Evolutionary conservation across 2,797 vertebrate species (phyloP).

Genomic region (Aldrovandia affinis): DNA sequence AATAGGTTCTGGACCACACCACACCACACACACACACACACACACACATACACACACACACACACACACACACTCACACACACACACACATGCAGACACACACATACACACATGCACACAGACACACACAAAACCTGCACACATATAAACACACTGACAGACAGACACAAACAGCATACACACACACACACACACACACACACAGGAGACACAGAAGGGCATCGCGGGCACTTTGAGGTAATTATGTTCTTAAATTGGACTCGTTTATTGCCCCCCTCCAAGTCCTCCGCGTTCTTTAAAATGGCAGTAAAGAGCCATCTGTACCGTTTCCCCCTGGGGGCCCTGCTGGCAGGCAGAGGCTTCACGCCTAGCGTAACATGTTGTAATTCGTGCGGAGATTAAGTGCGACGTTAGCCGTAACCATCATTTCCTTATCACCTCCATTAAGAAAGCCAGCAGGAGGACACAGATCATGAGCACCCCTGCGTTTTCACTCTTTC

Average conservation of each 20-base stretch:
- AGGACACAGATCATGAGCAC: background rate
- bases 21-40: background rate
- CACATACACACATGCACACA: too few species aligned
- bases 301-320: conserved; percentile 3
- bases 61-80: background rate
- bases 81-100: background rate
- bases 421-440: background rate
- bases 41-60: background rate
- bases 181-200: background rate
- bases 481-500: background rate
- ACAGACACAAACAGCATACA: background rate
- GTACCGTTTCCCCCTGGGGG: background rate
- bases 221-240: background rate
- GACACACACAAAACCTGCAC: background rate
- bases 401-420: background rate
- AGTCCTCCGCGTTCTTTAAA: background rate
- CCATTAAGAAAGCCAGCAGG: background rate
- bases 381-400: background rate
- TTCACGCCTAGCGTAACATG: background rate
- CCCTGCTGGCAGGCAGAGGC: background rate
- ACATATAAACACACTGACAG: too few species aligned
- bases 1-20: background rate
- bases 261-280: background rate
- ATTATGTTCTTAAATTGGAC: conserved; percentile 15
- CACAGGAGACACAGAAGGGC: background rate